phyloP scores from a whole-genome alignment of 2,888 invertebrate species.

The Chaitophorus viminalis region DNA sequence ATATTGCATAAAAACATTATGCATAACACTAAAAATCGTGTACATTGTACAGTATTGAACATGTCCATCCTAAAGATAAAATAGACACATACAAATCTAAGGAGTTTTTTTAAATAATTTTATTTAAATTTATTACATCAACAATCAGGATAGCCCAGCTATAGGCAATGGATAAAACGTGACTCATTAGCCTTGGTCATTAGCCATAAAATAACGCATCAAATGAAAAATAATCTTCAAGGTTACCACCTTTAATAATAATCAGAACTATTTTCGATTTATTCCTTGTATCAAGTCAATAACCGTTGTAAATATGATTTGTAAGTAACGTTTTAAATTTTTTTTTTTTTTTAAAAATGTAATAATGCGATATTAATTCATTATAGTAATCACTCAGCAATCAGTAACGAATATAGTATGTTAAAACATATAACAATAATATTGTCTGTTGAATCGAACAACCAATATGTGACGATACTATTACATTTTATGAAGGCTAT shows the following conservation, averaged over 20 bases:
- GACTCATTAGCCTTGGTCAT: constrained; percentile 47
- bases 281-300: constrained; percentile 22
- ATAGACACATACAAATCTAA: background rate
- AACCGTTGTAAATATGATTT: constrained; percentile 18
- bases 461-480: too few species aligned
- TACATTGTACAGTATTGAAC: background rate
- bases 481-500: too few species aligned
- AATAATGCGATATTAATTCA: too few species aligned
- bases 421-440: too few species aligned
- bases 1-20: background rate
- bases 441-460: too few species aligned
- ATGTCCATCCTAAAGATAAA: background rate
- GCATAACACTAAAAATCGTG: background rate
- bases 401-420: too few species aligned
- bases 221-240: constrained; percentile 34
- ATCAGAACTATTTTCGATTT: constrained; percentile 45
- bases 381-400: too few species aligned
- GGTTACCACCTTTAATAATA: constrained; percentile 35
- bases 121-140: constrained; percentile 21
- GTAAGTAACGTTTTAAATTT: background rate
- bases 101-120: constrained; percentile 18
- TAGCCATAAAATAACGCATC: constrained; percentile 29
- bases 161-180: constrained; percentile 31
- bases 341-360: too few species aligned
- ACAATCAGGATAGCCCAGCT: constrained; percentile 5